Conservation (phyloP, 2,797 vertebrate species). For the Poecile montanus region DNA sequence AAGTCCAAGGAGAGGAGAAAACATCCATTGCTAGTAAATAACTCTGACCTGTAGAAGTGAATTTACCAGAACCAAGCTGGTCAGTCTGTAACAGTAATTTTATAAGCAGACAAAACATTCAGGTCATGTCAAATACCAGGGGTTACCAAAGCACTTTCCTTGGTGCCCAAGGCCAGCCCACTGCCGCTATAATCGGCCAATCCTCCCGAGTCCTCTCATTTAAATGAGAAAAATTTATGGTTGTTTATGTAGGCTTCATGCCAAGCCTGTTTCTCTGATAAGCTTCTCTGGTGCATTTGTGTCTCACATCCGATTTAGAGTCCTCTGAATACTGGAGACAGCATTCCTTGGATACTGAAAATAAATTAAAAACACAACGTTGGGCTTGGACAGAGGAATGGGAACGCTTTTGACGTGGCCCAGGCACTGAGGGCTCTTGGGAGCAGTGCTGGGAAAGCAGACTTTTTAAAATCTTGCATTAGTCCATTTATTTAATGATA, state of each 20-base stretch:
- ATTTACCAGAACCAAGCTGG: conserved; percentile 16
- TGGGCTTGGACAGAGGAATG: conserved; percentile 55
- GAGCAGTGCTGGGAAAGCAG: conserved; percentile 42
- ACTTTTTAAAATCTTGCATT: conserved; percentile 4
- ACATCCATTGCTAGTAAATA: background rate
- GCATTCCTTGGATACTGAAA: conserved; percentile 80
- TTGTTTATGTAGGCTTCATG: conserved; percentile 66
- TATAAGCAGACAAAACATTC: background rate
- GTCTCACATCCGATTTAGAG: conserved; percentile 79
- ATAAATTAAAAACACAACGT: conserved; percentile 65
- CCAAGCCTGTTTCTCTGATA: conserved; percentile 79
- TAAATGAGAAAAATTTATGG: conserved; percentile 43
- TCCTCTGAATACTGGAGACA: conserved; percentile 68
- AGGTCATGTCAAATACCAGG: conserved; percentile 13
- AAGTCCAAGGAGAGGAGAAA: background rate
- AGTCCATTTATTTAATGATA: background rate
- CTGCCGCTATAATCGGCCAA: background rate
- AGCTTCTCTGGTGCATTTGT: conserved; percentile 79
- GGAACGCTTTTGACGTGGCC: conserved; percentile 50
- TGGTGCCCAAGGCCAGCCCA: conserved; percentile 34
- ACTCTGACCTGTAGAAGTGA: background rate
- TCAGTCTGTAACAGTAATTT: background rate
- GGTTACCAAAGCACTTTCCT: conserved; percentile 25
- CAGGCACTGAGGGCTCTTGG: conserved; percentile 46
- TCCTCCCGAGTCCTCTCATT: background rate